Conservation (phyloP, 1,140 invertebrate species). For the Polyergus mexicanus region DNA sequence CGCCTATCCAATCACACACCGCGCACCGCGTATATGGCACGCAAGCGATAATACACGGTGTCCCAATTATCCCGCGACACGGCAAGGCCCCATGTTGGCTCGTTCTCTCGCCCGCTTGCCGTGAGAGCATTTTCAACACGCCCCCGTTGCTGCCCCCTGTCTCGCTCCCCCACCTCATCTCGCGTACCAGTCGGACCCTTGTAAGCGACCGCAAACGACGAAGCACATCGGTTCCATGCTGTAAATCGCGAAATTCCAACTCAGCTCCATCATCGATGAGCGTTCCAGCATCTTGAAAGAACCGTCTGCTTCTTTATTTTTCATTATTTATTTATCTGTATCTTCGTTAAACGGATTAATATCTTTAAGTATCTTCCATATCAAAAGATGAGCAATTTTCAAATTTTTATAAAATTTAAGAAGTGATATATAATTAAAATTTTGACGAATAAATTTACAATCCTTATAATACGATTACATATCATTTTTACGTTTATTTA, state of each 20-base stretch:
- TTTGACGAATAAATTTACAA: neutral
- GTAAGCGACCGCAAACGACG: slow-evolving; percentile 19
- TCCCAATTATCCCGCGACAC: slow-evolving; percentile 84
- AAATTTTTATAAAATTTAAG: slow-evolving; percentile 11
- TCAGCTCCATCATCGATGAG: slow-evolving; percentile 31
- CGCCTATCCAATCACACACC: slow-evolving; percentile 86
- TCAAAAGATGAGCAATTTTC: neutral
- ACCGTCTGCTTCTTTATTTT: slow-evolving; percentile 2
- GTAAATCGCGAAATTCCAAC: slow-evolving; percentile 51
- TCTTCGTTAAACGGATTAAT: slow-evolving; percentile 41
- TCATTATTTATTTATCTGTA: slow-evolving; percentile 18
- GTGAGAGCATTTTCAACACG: slow-evolving; percentile 82
- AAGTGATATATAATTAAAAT: neutral
- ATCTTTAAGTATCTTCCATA: neutral
- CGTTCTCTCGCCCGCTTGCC: slow-evolving; percentile 62
- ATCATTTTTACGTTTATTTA: neutral
- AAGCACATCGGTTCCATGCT: slow-evolving; percentile 45
- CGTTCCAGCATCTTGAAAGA: slow-evolving; percentile 34
- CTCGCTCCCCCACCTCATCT: slow-evolving; percentile 29
- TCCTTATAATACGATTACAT: neutral
- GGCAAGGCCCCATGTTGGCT: slow-evolving; percentile 71
- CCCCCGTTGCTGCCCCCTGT: slow-evolving; percentile 67
- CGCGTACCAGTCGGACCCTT: neutral
- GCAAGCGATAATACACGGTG: slow-evolving; percentile 82
- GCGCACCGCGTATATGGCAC: slow-evolving; percentile 80